Percentiles rank a stretch among this genome's conserved stretches.
Evolutionary conservation across 1,140 invertebrate species (phyloP).

Genomic region (Ips nitidus): DNA sequence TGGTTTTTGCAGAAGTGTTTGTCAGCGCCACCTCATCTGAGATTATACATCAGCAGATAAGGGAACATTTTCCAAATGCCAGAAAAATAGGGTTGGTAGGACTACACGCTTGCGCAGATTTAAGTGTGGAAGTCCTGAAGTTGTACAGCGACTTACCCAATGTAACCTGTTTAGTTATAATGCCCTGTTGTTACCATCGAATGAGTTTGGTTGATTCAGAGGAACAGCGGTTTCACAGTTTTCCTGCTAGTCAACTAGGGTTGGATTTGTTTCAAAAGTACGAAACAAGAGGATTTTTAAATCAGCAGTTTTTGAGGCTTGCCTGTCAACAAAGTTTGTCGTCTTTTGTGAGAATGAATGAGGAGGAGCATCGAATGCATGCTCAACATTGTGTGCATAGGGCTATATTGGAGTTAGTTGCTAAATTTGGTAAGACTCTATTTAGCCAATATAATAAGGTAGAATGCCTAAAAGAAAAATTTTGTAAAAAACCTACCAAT

Average conservation of each 20-base stretch:
- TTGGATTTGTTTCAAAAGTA: constrained; percentile 49
- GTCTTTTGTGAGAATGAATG: constrained; percentile 53
- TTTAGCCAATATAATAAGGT: too few relatives aligned
- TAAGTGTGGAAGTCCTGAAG: constrained; percentile 71
- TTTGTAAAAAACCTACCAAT: too few relatives aligned
- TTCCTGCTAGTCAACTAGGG: constrained; percentile 62
- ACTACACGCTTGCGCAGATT: constrained; percentile 83
- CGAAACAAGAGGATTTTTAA: constrained; percentile 54
- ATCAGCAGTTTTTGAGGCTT: constrained; percentile 65
- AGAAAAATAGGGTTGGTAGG: constrained; percentile 61
- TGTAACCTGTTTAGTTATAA: constrained; percentile 65
- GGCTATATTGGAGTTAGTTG: constrained; percentile 50
- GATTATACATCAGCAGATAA: constrained; percentile 53
- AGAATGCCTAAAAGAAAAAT: too few relatives aligned
- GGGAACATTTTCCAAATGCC: constrained; percentile 46
- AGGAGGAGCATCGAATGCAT: constrained; percentile 54
- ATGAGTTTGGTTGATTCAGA: constrained; percentile 33
- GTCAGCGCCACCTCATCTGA: constrained; percentile 56
- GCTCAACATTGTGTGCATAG: constrained; percentile 61
- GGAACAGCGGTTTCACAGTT: constrained; percentile 59
- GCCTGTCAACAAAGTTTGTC: constrained; percentile 60
- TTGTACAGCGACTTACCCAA: constrained; percentile 66
- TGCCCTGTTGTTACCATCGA: constrained; percentile 84
- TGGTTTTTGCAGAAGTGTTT: constrained; percentile 62
- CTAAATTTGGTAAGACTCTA: background rate